A percentile compares a stretch with the other conserved stretches of the same genome.
Conservation (phyloP, 2,888 invertebrate species). For the Zelleria hepariella region DNA sequence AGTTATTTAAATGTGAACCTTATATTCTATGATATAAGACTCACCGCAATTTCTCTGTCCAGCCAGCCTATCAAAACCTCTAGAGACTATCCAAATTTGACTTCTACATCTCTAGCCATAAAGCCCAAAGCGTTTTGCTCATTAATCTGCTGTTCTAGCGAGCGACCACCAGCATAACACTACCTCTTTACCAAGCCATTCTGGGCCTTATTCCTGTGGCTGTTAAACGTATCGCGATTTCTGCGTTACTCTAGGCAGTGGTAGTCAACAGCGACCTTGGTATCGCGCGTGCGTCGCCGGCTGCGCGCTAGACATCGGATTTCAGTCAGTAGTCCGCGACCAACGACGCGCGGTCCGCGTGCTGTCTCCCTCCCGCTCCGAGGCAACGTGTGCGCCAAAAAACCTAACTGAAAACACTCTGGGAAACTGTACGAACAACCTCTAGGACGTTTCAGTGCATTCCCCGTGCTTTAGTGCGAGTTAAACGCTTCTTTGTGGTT, state of each 20-base stretch:
- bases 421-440: not conserved
- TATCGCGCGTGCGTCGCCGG: conserved; percentile 24
- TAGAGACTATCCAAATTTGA: no score
- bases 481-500: not conserved
- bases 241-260: not conserved
- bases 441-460: not conserved
- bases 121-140: not conserved
- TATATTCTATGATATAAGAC: no score
- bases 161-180: not conserved
- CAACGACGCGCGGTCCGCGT: conserved; percentile 16
- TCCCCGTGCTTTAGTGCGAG: not conserved
- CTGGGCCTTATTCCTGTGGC: not conserved
- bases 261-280: conserved; percentile 40
- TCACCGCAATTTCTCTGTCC: no score
- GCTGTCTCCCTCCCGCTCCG: conserved; percentile 8
- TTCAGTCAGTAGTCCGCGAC: conserved; percentile 6
- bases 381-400: conserved; percentile 6
- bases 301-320: conserved; percentile 6
- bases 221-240: not conserved
- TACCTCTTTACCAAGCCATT: not conserved
- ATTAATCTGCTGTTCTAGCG: not conserved
- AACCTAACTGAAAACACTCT: not conserved
- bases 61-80: no score
- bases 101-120: no score
- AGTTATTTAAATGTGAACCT: no score